Base-by-base conservation (phyloP, 2,888 invertebrate genomes). In the Byasa hedistus region DNA sequence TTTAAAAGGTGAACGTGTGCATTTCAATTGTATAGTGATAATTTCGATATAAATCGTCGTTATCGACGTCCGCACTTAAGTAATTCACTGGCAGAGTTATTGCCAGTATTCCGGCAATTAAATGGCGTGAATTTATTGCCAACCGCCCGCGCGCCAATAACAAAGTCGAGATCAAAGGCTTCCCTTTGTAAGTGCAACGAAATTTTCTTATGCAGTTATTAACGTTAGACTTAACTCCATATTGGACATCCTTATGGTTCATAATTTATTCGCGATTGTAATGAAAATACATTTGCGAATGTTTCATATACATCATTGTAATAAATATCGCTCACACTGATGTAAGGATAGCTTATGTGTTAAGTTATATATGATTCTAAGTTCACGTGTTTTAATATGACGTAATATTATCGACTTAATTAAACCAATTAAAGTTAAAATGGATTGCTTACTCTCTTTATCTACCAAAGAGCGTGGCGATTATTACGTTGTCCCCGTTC, bases 91-190 rank as follows among this genome's bases (percentile, higher is more conserved):
- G 75, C 81, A 78, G 77, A 82, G 78, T 79, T 84, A 84, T 81
- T 74, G 74, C 72, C 70, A 64, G 62, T 72, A 75, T 73, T 70
- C 56, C 73, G 56, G 76, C 76, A 78, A 75, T 84, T 78, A 84
- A 77, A 79, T 79, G 66, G 76, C 78, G 71, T 71, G 67, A 79
- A 83, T 85, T 83, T 84, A 85, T 78, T 61, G 74, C 68, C 61
- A 70, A 69, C 70, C 71, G 70, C 69, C 69, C 70, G 75, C 72
- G 68, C 69, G 73, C 72, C 70, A 73, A 72, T 77, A 79, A 80
- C 78, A 76, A 74, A 77, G 72, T 73, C 67, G 70, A 77, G 80
- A 83, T 83, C 83, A 83, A 83, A 83, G 79, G 72, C 65, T 71
- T 75, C 73, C 74, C 72, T 78, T 76, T 72, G 75, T 73, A 77